phyloP scores from a whole-genome alignment of 2,888 invertebrate species.

The Cantharis rufa region DNA sequence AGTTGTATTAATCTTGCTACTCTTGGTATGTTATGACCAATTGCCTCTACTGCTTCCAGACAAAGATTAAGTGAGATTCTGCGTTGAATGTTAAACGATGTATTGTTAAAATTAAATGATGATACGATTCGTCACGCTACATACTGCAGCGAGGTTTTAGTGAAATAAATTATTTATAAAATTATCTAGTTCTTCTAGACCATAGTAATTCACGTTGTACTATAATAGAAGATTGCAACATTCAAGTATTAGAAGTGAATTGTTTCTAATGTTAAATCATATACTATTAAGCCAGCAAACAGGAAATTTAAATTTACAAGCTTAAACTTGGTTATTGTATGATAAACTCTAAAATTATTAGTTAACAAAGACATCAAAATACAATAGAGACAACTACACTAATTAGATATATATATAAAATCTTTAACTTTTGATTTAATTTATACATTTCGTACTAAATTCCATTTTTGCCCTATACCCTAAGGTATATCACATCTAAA shows the following conservation, averaged over 20 bases:
- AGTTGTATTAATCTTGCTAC: neutral
- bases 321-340: neutral
- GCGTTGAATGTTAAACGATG: neutral
- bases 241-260: neutral
- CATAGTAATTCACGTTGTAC: neutral
- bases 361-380: neutral
- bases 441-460: neutral
- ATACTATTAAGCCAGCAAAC: neutral
- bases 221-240: neutral
- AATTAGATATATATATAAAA: neutral
- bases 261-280: neutral
- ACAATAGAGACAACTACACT: neutral
- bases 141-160: neutral
- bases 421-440: neutral
- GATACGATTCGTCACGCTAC: neutral
- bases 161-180: neutral
- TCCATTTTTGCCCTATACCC: neutral
- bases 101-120: neutral
- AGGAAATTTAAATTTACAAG: neutral
- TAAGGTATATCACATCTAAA: rapidly evolving
- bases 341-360: neutral
- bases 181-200: neutral
- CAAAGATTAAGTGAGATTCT: neutral
- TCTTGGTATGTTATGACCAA: neutral
- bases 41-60: neutral